Evolutionary conservation across 2,113 vertebrate genomes (phyloP), one percentile per base, ranked within the genome.

Genomic region (Oreochromis tanganicae): DNA sequence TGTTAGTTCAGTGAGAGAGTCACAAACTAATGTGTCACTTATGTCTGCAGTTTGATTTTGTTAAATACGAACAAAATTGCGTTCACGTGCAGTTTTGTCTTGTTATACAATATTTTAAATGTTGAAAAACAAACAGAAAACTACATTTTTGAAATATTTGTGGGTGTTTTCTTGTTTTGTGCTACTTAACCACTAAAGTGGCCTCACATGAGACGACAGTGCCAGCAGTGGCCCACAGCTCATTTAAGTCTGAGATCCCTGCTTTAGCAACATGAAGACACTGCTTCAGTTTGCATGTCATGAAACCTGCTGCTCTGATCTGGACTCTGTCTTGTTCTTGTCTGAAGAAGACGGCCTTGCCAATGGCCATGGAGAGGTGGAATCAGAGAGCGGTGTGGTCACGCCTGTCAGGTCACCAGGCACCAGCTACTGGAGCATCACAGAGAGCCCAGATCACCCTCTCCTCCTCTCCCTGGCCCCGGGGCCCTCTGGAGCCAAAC

Each of bases 351-450:
- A 95, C 4, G 86, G 68, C 29, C 66, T 96, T 13, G 93, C 91
- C 52, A 97, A 96, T 7, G 96, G 96, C 59, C 94, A 96, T 12
- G 81, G 63, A 4, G 93, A 87, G 29, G 92, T 94, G 29, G 90
- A 92, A 2, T 68, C 82, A 2, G 89, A 90, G 56, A 80, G 89
- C 1, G 89, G 56, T 41, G 34, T n/a, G 27, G 87, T 34, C 55
- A 80, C 93, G 2, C 84, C 95, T 8, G 91, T 82, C 57, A 46
- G 57, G 71, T 96, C 96, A 80, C 94, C 96, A n/a, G 95, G 95
- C 87, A 97, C 97, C 90, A 97, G 92, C 95, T 97, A 97, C 92
- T 97, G 96, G 97, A 96, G 93, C 83, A 94, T 97, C 91, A 96
- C 92, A 0, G 97, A 96, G 87, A 93, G 88, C 9, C 91, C 94